These are phyloP conservation scores for Seriola rivoliana DNA, from an alignment of 2,113 vertebrate species.

Conservation along the genomic window DNA sequence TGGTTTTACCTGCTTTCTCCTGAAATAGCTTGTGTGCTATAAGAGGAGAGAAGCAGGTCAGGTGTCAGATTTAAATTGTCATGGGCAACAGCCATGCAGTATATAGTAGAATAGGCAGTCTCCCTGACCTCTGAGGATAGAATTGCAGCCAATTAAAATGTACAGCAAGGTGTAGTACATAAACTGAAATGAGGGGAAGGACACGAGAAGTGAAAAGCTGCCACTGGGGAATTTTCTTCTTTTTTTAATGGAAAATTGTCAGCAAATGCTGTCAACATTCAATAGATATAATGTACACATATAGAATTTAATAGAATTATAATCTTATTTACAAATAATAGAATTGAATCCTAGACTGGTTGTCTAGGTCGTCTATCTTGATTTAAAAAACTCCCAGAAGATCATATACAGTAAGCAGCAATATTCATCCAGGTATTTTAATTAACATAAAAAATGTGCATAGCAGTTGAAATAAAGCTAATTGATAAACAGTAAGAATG, in stretches of 20 bases:
- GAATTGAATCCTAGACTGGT: background rate
- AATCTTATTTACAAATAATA: background rate
- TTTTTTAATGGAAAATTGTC: background rate
- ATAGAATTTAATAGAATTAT: background rate
- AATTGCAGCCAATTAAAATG: constrained; percentile 37
- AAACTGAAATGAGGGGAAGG: background rate
- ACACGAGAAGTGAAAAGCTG: background rate
- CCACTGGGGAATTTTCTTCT: background rate
- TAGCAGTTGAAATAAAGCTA: too few species aligned
- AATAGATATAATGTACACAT: background rate
- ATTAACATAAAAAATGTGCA: too few species aligned
- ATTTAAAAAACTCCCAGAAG: background rate
- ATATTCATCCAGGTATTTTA: too few species aligned
- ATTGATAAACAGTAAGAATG: too few species aligned
- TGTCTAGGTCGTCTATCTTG: background rate
- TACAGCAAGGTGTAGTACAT: background rate
- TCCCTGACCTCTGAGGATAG: constrained; percentile 1
- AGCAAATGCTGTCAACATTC: background rate
- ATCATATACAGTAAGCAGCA: background rate
- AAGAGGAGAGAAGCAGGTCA: constrained; percentile 42
- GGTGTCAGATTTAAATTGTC: constrained; percentile 46
- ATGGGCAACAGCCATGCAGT: constrained; percentile 16
- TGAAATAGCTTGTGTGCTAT: constrained; percentile 25
- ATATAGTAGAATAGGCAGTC: constrained; percentile 44
- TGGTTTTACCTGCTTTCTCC: constrained; percentile 4